Evolutionary conservation across 2,797 vertebrate species (phyloP), one percentile per base, ranked within the genome.

Genomic region (Acanthurus lineatus): DNA sequence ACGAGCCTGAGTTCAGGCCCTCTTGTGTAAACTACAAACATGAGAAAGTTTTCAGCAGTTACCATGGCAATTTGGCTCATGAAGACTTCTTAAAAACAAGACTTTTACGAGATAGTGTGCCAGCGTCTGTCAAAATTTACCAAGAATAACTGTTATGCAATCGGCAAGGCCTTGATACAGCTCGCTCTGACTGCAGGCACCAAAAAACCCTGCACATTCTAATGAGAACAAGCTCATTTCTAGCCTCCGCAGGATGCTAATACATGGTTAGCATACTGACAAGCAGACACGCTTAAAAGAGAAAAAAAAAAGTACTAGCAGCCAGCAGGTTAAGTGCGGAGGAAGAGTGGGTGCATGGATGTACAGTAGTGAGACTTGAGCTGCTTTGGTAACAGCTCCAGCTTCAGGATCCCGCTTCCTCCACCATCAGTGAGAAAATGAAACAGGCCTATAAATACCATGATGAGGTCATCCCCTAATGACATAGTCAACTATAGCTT

Each of bases 31-130:
- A 91, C 82, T 79, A 81, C 72, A 83, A 91, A 90, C 76, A 86
- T 20, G 44, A 67, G 19, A 88, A 89, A 53, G 83, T 92, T 93
- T 93, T 82, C 72, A 79, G 81, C 75, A 57, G 89, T 94, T 93
- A 61, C 91, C 87, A 94, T 92, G 86, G 82, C 42, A 59, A 94
- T 87, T 68, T 77, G 82, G 67, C 85, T 88, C 32, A 62, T 15
- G 42, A 75, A 76, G 76, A 60, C 65, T 74, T 61, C 57, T 81
- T 73, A 56, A 90, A 88, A 87, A 86, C 58, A 16, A 81, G 72
- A 15, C 35, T 82, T 78, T 74, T 85, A 76, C 16, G 53, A 78
- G 66, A 69, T 79, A 81, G 87, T 61, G 66, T 48, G 77, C 82
- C 67, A 63, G 63, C 48, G 69, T 85, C 81, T 85, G 87, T 89